Conservation (phyloP, 2,113 vertebrate species). For the Lophius piscatorius region DNA sequence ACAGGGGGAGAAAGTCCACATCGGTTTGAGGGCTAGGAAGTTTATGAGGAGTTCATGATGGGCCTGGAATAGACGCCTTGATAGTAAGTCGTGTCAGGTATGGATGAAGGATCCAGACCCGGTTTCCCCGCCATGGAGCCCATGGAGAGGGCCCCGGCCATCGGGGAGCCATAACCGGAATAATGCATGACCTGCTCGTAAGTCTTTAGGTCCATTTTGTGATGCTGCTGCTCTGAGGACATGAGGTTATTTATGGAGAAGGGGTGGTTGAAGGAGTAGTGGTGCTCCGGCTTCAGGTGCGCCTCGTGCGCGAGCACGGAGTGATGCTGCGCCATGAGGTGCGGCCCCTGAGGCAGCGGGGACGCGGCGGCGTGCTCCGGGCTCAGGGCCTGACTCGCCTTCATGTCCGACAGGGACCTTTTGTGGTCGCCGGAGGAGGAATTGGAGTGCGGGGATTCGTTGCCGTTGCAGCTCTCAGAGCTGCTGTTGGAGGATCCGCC, state of each 20-base stretch:
- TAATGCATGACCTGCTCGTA: constrained; percentile 99
- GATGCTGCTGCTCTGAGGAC: constrained; percentile 97
- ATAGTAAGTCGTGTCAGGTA: constrained; percentile 92
- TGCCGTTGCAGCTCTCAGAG: constrained; percentile 84
- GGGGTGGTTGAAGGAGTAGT: constrained; percentile 98
- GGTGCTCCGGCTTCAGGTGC: constrained; percentile 97
- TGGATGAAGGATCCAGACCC: constrained; percentile 89
- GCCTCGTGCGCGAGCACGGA: constrained; percentile 90
- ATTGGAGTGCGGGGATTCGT: constrained; percentile 91
- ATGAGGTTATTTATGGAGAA: constrained; percentile 99
- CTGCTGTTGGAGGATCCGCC: constrained; percentile 83
- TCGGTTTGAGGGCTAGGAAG: constrained; percentile 12
- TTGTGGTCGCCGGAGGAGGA: constrained; percentile 91
- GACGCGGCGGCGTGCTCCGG: constrained; percentile 85
- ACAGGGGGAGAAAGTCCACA: constrained; percentile 66
- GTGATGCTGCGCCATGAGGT: constrained; percentile 90
- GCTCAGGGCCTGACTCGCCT: constrained; percentile 83
- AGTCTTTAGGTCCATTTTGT: constrained; percentile 99
- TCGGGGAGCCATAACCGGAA: constrained; percentile 92
- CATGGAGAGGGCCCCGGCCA: constrained; percentile 94
- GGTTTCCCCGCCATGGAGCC: constrained; percentile 93
- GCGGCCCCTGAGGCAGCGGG: constrained; percentile 86
- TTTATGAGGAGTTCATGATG: constrained; percentile 98
- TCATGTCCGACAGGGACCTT: constrained; percentile 84
- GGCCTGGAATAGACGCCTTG: constrained; percentile 97